These are phyloP conservation scores for Cosmorhoe ocellata DNA, from an alignment of 2,888 invertebrate species.

Conservation along the genomic window DNA sequence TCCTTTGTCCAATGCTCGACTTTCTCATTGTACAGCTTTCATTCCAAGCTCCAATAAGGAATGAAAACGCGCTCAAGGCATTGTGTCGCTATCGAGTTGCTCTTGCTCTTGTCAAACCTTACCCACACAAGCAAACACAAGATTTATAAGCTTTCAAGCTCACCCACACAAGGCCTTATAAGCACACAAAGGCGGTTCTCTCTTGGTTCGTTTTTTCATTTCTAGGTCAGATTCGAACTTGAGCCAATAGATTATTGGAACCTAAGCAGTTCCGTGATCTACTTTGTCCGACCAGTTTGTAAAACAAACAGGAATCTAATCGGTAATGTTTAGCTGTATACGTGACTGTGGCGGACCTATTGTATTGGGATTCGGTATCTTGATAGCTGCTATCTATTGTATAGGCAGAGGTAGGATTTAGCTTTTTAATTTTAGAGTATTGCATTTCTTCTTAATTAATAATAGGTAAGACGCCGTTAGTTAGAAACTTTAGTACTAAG, in stretches of 20 bases:
- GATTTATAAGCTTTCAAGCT: constrained; percentile 74
- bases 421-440: no score
- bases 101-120: constrained; percentile 52
- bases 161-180: constrained; percentile 54
- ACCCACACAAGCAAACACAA: constrained; percentile 52
- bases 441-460: no score
- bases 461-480: no score
- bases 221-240: constrained; percentile 62
- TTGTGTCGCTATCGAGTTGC: constrained; percentile 62
- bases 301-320: constrained; percentile 37
- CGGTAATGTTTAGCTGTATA: constrained; percentile 27
- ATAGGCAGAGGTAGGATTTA: no score
- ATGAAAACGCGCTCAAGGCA: constrained; percentile 58
- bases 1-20: constrained; percentile 14
- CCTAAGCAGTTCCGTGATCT: constrained; percentile 64
- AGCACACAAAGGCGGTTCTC: constrained; percentile 48
- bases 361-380: constrained; percentile 26
- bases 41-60: constrained; percentile 39
- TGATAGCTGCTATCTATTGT: neutral
- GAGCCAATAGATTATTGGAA: constrained; percentile 43
- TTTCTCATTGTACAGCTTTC: constrained; percentile 20
- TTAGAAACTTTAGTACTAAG: no score
- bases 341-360: constrained; percentile 29
- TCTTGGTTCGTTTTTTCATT: constrained; percentile 64
- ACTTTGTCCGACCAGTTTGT: constrained; percentile 47